Base-by-base conservation (phyloP, 2,113 vertebrate species). In the Mus pahari region DNA sequence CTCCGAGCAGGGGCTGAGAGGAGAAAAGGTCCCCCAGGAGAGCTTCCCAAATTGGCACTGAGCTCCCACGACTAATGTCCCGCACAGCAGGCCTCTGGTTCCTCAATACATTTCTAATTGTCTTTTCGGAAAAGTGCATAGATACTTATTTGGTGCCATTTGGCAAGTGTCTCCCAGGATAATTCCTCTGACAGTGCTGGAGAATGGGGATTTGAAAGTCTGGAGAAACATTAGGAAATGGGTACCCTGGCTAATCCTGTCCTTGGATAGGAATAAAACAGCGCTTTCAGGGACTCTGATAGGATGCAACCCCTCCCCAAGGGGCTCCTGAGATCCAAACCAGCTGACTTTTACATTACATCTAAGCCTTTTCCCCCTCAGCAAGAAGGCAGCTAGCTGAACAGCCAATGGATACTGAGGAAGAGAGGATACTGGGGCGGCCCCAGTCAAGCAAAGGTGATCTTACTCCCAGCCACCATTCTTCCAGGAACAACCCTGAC, bases 51-150 rank as follows among this genome's bases (percentile, higher is more conserved):
- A 95, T 89, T 95, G 94, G 95, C 97, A 94, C 86, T 28, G 62
- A 92, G 86, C 45, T 81, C 92, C 94, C 73, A 90, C 28, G 0
- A 89, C 75, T 89, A 91, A 96, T 91, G 93, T 64, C 64, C 90
- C 93, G 81, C 97, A 95, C 96, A 97, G 97, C 96, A 94, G 97
- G 97, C 92, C 94, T 97, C 90, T 5, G 75, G 95, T 50, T 96
- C 95, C 89, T 96, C 97, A 96, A 96, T 97, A 94, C 93, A 96
- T 92, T 95, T 92, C 95, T 97, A 96, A 97, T 97, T 96, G 94
- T 97, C 96, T 96, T 96, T 98, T 97, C 58, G 6, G 86, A 97
- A 96, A 94, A 94, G 96, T 75, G 62, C 58, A 14, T 3, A 82
- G 82, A 92, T 28, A 10, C 94, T 95, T 94, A 95, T 84, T 97